Evolutionary conservation across 2,797 vertebrate species (phyloP).

Genomic region (Acridotheres tristis): DNA sequence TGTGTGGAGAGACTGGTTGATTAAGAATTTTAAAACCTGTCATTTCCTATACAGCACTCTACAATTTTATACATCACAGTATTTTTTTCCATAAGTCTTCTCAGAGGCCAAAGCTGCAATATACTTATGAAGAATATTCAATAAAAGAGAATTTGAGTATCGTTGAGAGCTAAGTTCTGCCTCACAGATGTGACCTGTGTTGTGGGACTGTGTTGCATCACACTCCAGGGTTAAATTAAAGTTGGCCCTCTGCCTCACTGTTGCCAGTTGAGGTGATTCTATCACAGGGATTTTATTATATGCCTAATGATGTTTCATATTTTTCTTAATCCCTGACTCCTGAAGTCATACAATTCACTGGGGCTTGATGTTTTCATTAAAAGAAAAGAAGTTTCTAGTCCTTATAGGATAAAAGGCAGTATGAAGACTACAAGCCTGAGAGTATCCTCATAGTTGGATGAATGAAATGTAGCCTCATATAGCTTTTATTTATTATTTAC

Average conservation of each 20-base stretch:
- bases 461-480: not conserved
- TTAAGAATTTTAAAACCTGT: slow-evolving; percentile 16
- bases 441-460: not conserved
- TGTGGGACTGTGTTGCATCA: slow-evolving; percentile 27
- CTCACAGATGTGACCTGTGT: slow-evolving; percentile 44
- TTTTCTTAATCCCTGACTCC: slow-evolving; percentile 46
- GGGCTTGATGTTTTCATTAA: slow-evolving; percentile 26
- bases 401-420: not conserved
- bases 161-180: slow-evolving; percentile 6
- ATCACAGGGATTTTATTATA: slow-evolving; percentile 35
- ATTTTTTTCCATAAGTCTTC: slow-evolving; percentile 15
- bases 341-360: slow-evolving; percentile 13
- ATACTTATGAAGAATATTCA: slow-evolving; percentile 39
- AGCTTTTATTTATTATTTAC: not conserved
- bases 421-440: not conserved
- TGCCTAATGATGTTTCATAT: slow-evolving; percentile 33
- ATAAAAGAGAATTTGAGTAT: slow-evolving; percentile 37
- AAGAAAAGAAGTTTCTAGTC: not conserved
- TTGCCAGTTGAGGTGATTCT: slow-evolving; percentile 30
- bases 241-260: not conserved
- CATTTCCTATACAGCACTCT: not conserved
- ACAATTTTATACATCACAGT: not conserved
- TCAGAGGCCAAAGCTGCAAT: slow-evolving; percentile 6
- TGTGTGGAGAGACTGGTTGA: not conserved
- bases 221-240: slow-evolving; percentile 56